Evolutionary conservation across 2,113 vertebrate genomes (phyloP), one percentile per base, ranked within the genome.

Genomic region (Gadus chalcogrammus): DNA sequence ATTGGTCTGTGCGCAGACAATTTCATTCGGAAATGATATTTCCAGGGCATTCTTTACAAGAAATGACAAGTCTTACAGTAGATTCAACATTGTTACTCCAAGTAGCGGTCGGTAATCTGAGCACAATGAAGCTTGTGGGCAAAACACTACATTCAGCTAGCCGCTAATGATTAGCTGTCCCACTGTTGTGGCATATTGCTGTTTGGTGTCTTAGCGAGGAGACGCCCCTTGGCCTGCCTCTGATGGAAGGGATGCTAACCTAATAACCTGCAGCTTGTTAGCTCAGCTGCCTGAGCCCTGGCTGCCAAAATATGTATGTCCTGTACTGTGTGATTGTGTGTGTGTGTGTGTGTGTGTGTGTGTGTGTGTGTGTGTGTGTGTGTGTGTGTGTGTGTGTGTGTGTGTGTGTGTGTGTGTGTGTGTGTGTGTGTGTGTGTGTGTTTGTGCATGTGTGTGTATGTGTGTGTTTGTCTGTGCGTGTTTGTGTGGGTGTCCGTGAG

Each of bases 211-310:
- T 65, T 48, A 56, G 59, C 61, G 55, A 77, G 69, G 75, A 73
- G 68, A 65, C 0, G 16, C 63, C 70, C 72, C 72, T 67, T 20
- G 68, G 71, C 62, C 67, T 76, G 16, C 31, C 9, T 65, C 31
- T 68, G 38, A 72, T 76, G 56, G 64, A 67, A 76, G 55, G 70
- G 77, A 81, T 78, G 66, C 74, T 82, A 79, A 80, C 76, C 80
- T 82, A 77, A 88, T 78, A 85, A 84, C 80, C 60, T 75, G 63
- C 76, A 80, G 75, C 78, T 79, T 79, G 70, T 79, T 81, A 85
- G 78, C 76, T 86, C 81, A 82, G 79, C 68, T 78, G 64, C 74
- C 74, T 79, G 70, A 75, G 76, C 71, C 69, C 27, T 35, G 52
- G 68, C 64, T 71, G 75, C 71, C 71, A 77, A 72, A 65, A 38